Evolutionary conservation across 2,888 invertebrate species (phyloP), one percentile per base, ranked within the genome.

Genomic region (Lepidochrysops patricia): DNA sequence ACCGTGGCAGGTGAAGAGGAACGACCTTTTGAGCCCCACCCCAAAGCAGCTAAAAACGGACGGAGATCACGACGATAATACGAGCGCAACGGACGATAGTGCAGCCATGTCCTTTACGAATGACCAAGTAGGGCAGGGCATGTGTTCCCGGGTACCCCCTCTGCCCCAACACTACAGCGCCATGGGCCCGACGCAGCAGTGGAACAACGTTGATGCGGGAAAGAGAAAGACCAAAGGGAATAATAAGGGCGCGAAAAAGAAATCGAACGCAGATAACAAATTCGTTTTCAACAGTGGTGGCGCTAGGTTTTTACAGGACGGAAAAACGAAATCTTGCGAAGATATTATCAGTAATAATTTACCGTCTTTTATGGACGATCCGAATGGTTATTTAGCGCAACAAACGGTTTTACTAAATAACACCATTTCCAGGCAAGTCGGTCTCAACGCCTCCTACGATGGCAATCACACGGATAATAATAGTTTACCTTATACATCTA

Each of bases 301-400:
- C 2, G 73, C 84, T 67, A 76, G 84, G 64, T 67, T 79, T 52
- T 62, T 80, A 9, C 80, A 82, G 61, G 86, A 88, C 56, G 57
- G 72, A 7, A 89, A 90, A 77, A 75, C 72, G 58, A 86, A 88
- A 69, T 77, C 82, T 5, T 84, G 85, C 64, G 89, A 90, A 63
- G 81, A 90, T 63, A 74, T 80, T 61, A 79, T 90, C 27, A 80
- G 77, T 67, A 91, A 91, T 65, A 91, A 90, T 64, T 84, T 92
- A 65, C 96, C 96, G 1, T 96, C 96, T 32, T 97, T 97, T 76
- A 93, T 97, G 90, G 97, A 97, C 68, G 97, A 97, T 80, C 97
- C 97, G 0, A 95, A 94, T 72, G 97, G 96, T 2, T 97, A 96
- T 82, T 86, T 97, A 68, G 96, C 96, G 4, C 97, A 97, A 71